Conservation (phyloP, 2,888 invertebrate genomes). For the Aproaerema taeniolella region DNA sequence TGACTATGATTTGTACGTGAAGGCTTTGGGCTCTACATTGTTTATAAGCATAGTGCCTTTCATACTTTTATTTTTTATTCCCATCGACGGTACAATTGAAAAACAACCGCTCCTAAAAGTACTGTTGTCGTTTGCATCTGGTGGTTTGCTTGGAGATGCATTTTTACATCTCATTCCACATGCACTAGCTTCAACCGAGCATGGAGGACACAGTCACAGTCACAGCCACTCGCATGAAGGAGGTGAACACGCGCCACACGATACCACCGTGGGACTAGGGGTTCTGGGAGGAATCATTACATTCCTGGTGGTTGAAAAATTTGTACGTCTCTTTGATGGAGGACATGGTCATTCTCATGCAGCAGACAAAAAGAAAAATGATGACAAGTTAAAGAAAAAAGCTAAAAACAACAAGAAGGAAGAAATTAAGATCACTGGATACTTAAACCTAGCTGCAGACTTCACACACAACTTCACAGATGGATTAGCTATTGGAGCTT, state of each 20-base stretch:
- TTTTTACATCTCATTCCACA: constrained; percentile 99
- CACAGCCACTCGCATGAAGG: constrained; percentile 74
- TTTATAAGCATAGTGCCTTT: constrained; percentile 97
- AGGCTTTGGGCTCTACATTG: constrained; percentile 93
- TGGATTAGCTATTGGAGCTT: constrained; percentile 98
- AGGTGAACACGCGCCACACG: constrained; percentile 78
- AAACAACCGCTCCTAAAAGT: constrained; percentile 93
- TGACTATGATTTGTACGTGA: constrained; percentile 80
- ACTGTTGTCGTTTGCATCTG: constrained; percentile 94
- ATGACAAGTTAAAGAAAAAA: constrained; percentile 55
- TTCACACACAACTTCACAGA: constrained; percentile 99
- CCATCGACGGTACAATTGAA: constrained; percentile 90
- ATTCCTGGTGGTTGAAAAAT: constrained; percentile 95
- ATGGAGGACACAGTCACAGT: constrained; percentile 61
- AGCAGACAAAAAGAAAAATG: constrained; percentile 56
- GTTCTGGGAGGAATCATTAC: constrained; percentile 95
- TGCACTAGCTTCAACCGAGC: constrained; percentile 78
- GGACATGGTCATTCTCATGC: constrained; percentile 87
- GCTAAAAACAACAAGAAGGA: constrained; percentile 52
- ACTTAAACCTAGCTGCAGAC: constrained; percentile 98
- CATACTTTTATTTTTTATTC: constrained; percentile 94
- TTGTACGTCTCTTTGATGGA: constrained; percentile 91
- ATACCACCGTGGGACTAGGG: constrained; percentile 95
- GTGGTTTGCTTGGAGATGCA: constrained; percentile 97
- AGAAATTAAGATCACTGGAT: constrained; percentile 81